These are phyloP conservation scores for Sebastes iracundus DNA, from an alignment of 2,797 vertebrate genomes.

Conservation along the genomic window DNA sequence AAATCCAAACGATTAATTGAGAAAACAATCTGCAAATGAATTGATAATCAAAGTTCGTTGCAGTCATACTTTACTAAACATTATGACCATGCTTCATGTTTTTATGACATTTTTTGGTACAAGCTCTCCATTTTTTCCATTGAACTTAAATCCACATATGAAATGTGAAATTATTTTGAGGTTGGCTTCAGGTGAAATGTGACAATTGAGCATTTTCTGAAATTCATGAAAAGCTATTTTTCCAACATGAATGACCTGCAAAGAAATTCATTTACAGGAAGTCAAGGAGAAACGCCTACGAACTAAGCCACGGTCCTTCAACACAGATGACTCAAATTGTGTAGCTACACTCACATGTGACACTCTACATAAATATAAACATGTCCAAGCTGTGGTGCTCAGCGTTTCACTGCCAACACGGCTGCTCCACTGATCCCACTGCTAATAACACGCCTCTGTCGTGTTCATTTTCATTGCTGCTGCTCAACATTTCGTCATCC, in stretches of 20 bases:
- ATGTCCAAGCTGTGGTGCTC: neutral
- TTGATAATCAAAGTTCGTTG: neutral
- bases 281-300: neutral
- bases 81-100: neutral
- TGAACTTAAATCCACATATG: neutral
- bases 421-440: neutral
- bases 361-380: neutral
- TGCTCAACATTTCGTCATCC: conserved; percentile 20
- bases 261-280: neutral
- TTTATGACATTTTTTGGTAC: neutral
- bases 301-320: neutral
- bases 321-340: neutral
- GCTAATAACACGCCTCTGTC: neutral
- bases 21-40: neutral
- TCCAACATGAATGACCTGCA: neutral
- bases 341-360: neutral
- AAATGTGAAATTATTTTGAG: neutral
- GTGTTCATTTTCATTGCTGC: neutral
- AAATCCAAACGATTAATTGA: neutral
- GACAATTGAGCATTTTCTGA: neutral
- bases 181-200: neutral
- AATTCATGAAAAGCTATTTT: neutral
- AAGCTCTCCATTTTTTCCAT: neutral
- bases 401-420: neutral
- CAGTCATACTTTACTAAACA: neutral